These are phyloP conservation scores for Cynoglossus semilaevis DNA, from an alignment of 2,113 vertebrate genomes.

Conservation along the genomic window DNA sequence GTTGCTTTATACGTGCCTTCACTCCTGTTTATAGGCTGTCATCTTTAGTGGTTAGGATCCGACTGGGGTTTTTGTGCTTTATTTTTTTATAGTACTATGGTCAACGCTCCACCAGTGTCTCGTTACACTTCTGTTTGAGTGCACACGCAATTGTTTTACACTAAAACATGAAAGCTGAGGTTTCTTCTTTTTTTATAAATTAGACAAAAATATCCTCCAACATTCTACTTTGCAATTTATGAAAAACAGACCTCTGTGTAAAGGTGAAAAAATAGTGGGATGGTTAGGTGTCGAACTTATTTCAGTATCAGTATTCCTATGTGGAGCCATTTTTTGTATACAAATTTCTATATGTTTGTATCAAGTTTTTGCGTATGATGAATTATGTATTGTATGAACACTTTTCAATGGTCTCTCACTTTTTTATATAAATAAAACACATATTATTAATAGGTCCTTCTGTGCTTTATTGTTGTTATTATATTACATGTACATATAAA, in stretches of 20 bases:
- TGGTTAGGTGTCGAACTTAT: conserved; percentile 26
- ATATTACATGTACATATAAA: no score
- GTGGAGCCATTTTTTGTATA: conserved; percentile 57
- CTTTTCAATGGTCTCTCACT: conserved; percentile 55
- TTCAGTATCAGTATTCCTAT: conserved; percentile 67
- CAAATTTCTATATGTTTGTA: conserved; percentile 52
- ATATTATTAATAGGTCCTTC: conserved; percentile 26
- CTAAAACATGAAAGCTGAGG: conserved; percentile 19
- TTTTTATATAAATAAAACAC: conserved; percentile 76
- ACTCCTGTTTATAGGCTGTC: conserved; percentile 56
- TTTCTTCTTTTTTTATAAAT: neutral
- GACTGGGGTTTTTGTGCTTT: conserved; percentile 21
- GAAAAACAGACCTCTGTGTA: neutral
- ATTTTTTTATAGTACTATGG: conserved; percentile 37
- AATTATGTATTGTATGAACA: conserved; percentile 61
- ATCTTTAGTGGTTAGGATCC: conserved; percentile 30
- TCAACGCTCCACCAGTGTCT: conserved; percentile 30
- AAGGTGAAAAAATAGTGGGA: conserved; percentile 5
- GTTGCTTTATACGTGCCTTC: conserved; percentile 40
- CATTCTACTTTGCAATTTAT: no score
- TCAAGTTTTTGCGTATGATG: conserved; percentile 54
- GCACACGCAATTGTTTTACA: conserved; percentile 14
- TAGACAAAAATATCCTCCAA: no score
- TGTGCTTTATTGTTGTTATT: neutral
- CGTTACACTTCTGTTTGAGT: conserved; percentile 33